These are phyloP conservation scores for Chrysaora quinquecirrha DNA, from an alignment of 30 jellyfish, hydroid and myxozoan species.

Conservation along the genomic window DNA sequence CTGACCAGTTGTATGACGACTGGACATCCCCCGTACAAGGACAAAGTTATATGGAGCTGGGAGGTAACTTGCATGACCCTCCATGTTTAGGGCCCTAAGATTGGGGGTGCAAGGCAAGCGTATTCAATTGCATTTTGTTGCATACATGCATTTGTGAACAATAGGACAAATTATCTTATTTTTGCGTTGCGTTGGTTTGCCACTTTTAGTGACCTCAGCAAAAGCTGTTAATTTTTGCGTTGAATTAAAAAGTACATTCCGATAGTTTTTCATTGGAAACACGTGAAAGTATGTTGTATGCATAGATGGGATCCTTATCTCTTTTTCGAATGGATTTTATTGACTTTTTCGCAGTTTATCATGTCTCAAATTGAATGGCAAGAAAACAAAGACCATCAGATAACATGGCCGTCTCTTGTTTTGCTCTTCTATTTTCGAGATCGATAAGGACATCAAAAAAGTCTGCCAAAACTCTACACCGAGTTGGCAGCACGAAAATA, in stretches of 20 bases:
- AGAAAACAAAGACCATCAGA: background rate
- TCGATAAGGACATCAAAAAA: background rate
- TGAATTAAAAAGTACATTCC: background rate
- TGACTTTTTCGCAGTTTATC: conserved; percentile 13
- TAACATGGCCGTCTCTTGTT: background rate
- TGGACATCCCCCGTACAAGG: too few species aligned
- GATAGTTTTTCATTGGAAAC: background rate
- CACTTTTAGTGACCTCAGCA: background rate
- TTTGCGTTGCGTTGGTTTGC: too few species aligned
- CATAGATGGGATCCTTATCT: background rate
- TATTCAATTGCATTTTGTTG: too few species aligned
- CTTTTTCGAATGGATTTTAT: background rate
- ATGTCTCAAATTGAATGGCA: background rate
- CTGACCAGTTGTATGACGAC: too few species aligned
- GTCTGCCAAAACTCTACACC: too few species aligned
- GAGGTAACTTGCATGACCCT: too few species aligned
- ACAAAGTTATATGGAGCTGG: too few species aligned
- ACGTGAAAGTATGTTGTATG: background rate
- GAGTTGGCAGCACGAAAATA: too few species aligned
- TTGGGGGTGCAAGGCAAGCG: too few species aligned
- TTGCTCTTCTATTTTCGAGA: background rate
- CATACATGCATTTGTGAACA: too few species aligned
- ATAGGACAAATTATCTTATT: too few species aligned
- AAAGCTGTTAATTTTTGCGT: background rate
- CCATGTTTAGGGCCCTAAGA: too few species aligned